Percentiles rank a stretch among this genome's conserved stretches.
Evolutionary conservation across 2,888 invertebrate genomes (phyloP).

Genomic region (Trachelus troglodyta): DNA sequence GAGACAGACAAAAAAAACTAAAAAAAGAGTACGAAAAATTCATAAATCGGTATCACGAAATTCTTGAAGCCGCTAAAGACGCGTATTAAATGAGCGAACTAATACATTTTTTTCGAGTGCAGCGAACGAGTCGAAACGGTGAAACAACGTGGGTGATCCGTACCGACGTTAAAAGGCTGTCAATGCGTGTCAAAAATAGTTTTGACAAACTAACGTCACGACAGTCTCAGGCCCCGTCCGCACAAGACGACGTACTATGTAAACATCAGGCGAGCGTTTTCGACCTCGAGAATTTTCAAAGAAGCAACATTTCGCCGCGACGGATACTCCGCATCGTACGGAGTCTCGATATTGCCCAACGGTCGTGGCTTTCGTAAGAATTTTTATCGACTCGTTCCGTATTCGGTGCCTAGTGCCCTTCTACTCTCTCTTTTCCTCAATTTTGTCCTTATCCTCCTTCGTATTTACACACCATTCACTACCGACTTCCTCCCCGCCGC

Average conservation of each 20-base stretch:
- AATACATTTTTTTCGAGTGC: no score
- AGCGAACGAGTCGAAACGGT: not conserved
- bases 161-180: constrained; percentile 43
- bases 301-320: not conserved
- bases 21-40: no score
- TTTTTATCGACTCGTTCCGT: constrained; percentile 42
- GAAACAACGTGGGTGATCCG: constrained; percentile 21
- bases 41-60: no score
- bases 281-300: not conserved
- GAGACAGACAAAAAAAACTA: no score
- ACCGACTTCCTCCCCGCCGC: no score
- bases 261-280: not conserved
- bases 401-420: constrained; percentile 47
- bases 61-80: no score
- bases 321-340: not conserved
- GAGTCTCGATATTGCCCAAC: constrained; percentile 1
- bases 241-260: constrained; percentile 15
- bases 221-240: constrained; percentile 22
- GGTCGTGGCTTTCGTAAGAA: constrained; percentile 42
- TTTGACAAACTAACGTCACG: constrained; percentile 14
- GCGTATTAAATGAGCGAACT: no score
- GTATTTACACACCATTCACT: not conserved
- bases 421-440: constrained; percentile 32
- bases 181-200: constrained; percentile 28
- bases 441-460: constrained; percentile 19